Evolutionary conservation across 2,888 invertebrate genomes (phyloP), one percentile per base, ranked within the genome.

Genomic region (Mechanitis mazaeus): DNA sequence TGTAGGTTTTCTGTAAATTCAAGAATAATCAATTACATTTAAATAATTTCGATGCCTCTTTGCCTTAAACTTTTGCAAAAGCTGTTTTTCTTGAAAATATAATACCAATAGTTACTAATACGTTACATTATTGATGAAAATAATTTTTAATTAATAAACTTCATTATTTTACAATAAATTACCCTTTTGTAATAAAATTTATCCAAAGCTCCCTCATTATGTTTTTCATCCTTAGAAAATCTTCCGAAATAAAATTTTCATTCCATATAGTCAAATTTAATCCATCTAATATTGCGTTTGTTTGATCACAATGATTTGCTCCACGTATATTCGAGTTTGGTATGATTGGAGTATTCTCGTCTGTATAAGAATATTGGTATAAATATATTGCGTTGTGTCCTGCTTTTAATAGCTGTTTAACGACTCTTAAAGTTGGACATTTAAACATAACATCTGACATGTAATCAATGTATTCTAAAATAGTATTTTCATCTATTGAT

Each of bases 381-480:
- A 83, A 67, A 69, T 77, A 83, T 35, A 83, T 68, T 61, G 76
- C 64, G 59, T 78, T 62, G 61, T 81, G 72, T 1, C 81, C 79
- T 33, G 73, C 73, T 38, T 77, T 70, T 3, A 71, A 64, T 33
- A 77, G 76, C 9, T 77, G 55, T 11, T 76, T 74, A 0, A 74
- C 64, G 0, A 77, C 70, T 59, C 74, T 64, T 5, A 83, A 57
- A 5, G 69, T 72, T 1, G 80, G 64, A 61, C 73, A 75, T 0
- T 68, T 60, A 61, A 83, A 78, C 0, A 74, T 12, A 0, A 74
- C 54, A 90, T 93, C 89, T 3, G 77, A 67, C 59, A 76, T 79
- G 55, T 71, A 83, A 64, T 83, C 68, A 1, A 81, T 68, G 53
- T 72, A 84, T n/a, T 59, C 60, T n/a, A 77, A 64, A 54, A 81